These are phyloP conservation scores for Pseudolaguvia tuberculata DNA, from an alignment of 2,113 vertebrate species.

Conservation along the genomic window DNA sequence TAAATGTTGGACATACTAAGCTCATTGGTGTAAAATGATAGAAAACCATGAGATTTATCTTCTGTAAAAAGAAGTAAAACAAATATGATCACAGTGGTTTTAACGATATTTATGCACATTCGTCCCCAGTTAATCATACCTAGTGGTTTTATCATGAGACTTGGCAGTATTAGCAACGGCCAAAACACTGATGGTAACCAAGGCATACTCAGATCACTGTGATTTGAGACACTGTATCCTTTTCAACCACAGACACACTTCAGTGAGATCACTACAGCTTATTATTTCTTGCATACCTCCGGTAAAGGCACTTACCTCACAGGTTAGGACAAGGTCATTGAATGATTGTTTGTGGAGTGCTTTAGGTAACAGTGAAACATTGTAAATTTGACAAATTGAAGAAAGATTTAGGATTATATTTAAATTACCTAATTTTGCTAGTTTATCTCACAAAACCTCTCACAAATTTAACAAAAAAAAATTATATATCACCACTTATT, in stretches of 20 bases:
- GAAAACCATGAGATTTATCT: background rate
- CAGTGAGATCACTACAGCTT: background rate
- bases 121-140: constrained; percentile 14
- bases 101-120: background rate
- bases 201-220: constrained; percentile 34
- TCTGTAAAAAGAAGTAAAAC: background rate
- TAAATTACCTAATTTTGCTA: background rate
- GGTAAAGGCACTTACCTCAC: constrained; percentile 24
- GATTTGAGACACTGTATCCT: constrained; percentile 13
- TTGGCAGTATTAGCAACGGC: constrained; percentile 28
- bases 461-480: background rate
- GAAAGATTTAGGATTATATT: no score
- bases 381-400: no score
- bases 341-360: background rate
- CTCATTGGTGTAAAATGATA: background rate
- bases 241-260: constrained; percentile 14
- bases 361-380: no score
- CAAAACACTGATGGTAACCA: constrained; percentile 45
- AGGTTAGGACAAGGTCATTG: constrained; percentile 19
- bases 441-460: background rate
- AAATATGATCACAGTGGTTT: background rate
- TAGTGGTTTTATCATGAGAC: constrained; percentile 10
- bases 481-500: background rate
- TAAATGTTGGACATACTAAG: constrained; percentile 2
- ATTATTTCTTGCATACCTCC: constrained; percentile 20